Evolutionary conservation across 2,888 invertebrate species (phyloP).

Genomic region (Amitus sp.): DNA sequence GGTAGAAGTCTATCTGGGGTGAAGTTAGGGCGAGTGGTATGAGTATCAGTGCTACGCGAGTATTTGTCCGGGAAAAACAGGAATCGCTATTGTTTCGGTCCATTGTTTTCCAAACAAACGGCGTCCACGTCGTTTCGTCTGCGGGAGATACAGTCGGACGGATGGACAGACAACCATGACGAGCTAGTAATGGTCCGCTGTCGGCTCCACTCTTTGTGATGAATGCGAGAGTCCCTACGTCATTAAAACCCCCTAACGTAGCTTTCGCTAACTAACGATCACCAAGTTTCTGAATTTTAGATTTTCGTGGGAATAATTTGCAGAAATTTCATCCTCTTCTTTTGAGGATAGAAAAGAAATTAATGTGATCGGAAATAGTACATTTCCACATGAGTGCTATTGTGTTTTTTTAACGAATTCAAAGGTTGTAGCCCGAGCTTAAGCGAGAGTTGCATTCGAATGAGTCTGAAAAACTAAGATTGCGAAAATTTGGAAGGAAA

Average conservation of each 20-base stretch:
- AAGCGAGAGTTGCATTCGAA: too few relatives aligned
- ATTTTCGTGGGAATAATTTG: too few relatives aligned
- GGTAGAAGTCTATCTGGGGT: slow-evolving; percentile 39
- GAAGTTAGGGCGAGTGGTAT: slow-evolving; percentile 33
- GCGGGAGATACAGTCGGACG: slow-evolving; percentile 59
- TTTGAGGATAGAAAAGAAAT: too few relatives aligned
- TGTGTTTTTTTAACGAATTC: too few relatives aligned
- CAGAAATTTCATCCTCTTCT: slow-evolving; percentile 34
- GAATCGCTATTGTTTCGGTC: slow-evolving; percentile 62
- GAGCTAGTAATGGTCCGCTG: slow-evolving; percentile 64
- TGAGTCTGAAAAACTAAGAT: too few relatives aligned
- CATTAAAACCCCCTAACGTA: slow-evolving; percentile 38
- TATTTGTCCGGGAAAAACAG: slow-evolving; percentile 44
- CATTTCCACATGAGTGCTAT: too few relatives aligned
- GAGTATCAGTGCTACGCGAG: slow-evolving; percentile 20
- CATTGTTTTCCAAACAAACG: slow-evolving; percentile 65
- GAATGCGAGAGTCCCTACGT: slow-evolving; percentile 50
- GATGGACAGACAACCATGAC: slow-evolving; percentile 56
- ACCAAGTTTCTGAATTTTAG: too few relatives aligned
- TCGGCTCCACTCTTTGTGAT: slow-evolving; percentile 63
- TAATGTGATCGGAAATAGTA: too few relatives aligned
- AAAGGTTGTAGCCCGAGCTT: too few relatives aligned
- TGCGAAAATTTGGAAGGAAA: too few relatives aligned
- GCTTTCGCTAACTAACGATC: too few relatives aligned
- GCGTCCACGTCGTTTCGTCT: slow-evolving; percentile 64